These are phyloP conservation scores for Drosophila seclusa DNA, from an alignment of 2,888 invertebrate genomes.

Conservation along the genomic window DNA sequence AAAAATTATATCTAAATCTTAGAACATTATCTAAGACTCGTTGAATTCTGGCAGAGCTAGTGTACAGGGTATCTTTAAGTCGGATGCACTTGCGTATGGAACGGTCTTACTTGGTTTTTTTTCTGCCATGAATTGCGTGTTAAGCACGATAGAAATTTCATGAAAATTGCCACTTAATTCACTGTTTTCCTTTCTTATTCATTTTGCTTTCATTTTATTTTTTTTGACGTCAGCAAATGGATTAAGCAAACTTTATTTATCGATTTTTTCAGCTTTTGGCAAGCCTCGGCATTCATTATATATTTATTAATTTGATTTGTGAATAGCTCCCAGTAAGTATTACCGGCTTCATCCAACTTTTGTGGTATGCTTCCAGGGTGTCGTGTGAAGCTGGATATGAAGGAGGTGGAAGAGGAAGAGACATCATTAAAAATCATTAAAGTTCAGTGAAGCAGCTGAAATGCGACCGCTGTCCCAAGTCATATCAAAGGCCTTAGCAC, in stretches of 20 bases:
- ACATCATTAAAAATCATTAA: conserved; percentile 75
- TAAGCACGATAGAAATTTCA: conserved; percentile 38
- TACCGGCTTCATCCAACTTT: conserved; percentile 2
- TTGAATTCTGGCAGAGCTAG: neutral
- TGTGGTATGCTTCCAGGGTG: neutral
- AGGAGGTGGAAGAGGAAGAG: neutral
- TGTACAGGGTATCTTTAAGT: neutral
- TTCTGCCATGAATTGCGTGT: conserved; percentile 44
- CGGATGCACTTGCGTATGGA: neutral
- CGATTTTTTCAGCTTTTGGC: conserved; percentile 50
- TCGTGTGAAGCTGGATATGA: neutral
- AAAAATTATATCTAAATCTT: neutral
- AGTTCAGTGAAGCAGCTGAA: conserved; percentile 69
- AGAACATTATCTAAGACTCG: neutral
- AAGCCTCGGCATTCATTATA: conserved; percentile 44
- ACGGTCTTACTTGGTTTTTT: neutral
- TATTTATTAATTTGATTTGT: conserved; percentile 74
- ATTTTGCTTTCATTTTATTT: conserved; percentile 1
- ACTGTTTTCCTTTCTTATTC: conserved; percentile 24
- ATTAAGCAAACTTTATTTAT: conserved; percentile 68
- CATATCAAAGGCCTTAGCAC: conserved; percentile 45
- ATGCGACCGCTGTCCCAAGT: conserved; percentile 63
- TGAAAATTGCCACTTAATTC: conserved; percentile 58
- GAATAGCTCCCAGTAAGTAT: conserved; percentile 20
- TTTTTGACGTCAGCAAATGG: conserved; percentile 61